These are phyloP conservation scores for Cantharis rufa DNA, from an alignment of 2,888 invertebrate genomes.

Conservation along the genomic window DNA sequence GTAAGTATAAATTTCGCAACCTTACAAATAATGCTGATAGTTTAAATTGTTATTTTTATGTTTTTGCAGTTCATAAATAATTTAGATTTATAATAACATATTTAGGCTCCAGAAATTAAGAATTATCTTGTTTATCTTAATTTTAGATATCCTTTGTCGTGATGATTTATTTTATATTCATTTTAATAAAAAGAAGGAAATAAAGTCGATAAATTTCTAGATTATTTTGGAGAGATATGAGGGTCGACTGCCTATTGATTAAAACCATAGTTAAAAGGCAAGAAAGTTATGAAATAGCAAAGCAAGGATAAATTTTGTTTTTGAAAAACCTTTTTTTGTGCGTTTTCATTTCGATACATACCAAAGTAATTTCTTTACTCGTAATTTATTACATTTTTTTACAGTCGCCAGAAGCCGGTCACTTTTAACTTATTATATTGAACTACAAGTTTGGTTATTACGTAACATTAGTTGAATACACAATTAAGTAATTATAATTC, in stretches of 20 bases:
- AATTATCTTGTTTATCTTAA: background rate
- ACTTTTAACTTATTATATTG: background rate
- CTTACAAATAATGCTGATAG: too few relatives aligned
- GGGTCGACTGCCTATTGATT: background rate
- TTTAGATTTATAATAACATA: background rate
- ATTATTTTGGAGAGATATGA: background rate
- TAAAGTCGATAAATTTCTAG: background rate
- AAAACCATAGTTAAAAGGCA: background rate
- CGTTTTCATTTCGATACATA: background rate
- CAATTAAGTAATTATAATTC: background rate
- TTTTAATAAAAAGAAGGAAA: background rate
- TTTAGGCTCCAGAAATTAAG: background rate
- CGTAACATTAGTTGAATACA: background rate
- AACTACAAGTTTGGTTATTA: background rate
- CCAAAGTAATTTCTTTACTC: background rate
- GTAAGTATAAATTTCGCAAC: too few relatives aligned
- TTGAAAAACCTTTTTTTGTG: background rate
- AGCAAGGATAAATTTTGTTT: background rate
- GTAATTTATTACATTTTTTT: background rate
- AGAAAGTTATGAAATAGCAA: background rate
- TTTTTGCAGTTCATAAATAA: background rate
- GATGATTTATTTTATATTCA: background rate
- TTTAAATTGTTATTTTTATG: too few relatives aligned
- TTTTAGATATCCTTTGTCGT: background rate
- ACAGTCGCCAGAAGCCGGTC: background rate